Conservation (phyloP, 2,113 vertebrate species). For the Cynopterus brachyotis region DNA sequence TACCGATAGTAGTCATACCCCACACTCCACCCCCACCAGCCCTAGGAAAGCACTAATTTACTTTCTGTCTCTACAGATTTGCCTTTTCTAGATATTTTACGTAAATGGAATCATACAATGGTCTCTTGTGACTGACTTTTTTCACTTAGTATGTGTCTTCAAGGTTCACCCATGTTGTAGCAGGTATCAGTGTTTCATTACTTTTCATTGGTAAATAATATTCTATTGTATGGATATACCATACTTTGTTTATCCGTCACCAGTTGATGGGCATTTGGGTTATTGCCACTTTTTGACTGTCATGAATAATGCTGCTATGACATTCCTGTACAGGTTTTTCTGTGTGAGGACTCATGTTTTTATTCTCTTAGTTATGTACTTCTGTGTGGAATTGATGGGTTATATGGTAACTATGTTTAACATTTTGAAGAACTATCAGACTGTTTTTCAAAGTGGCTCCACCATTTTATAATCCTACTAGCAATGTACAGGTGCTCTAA, state of each 20-base stretch:
- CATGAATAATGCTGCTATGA: neutral
- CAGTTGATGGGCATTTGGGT: neutral
- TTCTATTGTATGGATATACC: neutral
- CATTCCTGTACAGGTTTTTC: neutral
- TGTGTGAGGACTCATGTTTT: neutral
- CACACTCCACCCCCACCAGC: neutral
- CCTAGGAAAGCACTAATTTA: neutral
- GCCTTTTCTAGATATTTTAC: neutral
- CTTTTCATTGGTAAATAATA: constrained; percentile 6
- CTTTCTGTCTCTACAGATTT: neutral
- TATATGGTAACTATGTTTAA: neutral
- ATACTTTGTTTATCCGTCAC: neutral
- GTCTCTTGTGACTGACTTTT: neutral
- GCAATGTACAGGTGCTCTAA: neutral
- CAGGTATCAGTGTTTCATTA: neutral
- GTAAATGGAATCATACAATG: neutral
- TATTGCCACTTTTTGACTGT: neutral
- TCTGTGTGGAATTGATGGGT: neutral
- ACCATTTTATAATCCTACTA: neutral
- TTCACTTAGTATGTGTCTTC: neutral
- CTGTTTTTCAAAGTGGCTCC: neutral
- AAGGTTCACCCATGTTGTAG: neutral
- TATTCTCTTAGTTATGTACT: neutral
- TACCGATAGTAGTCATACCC: neutral
- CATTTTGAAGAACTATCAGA: neutral